Base-by-base conservation (phyloP, 1,140 invertebrate species). In the Anastrepha ludens region DNA sequence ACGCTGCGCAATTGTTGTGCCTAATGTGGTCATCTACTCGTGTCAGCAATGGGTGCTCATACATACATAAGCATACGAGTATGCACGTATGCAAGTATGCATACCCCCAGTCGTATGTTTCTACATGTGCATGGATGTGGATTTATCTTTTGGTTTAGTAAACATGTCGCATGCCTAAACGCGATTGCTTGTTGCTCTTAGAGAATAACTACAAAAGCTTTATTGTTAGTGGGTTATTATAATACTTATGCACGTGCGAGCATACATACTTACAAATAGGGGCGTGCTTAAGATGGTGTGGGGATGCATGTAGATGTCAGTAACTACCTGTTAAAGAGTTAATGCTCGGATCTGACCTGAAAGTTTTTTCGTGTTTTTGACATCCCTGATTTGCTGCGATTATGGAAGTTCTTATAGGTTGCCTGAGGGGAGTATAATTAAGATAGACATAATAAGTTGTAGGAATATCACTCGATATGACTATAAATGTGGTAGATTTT, bases 91-190 rank as follows among this genome's bases (percentile, higher is more conserved):
- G 13, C 13, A 8, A 62, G 17, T 8, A 4, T 62, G 2, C 60
- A 62, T 62, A 9, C 7, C 17, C 17, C 8, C 13, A 62, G 60
- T 62, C 60, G 5, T 15, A 62, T 62, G 60, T 62, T 6, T 17
- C 4, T 62, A n/a, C n/a, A 62, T 67, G 20, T 29, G 20, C 29
- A 9, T 67, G 44, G 3, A 8, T 50, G 47, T 55, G 47, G 5
- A 81, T 20, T 81, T 81, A 81, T 81, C 50, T 81, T n/a, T 58
- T 3, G 29, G 4, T 15, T 50, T 5, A 50, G 47, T 78, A n/a
- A 78, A 55, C 9, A 55, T 78, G 74, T 78, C 44, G 74, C 74
- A 81, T 81, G 74, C 44, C 17, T 20, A 55, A 81, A 74, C 39
- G 67, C 41, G 44, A 74, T 74, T 74, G 70, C 17, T 64, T 64